Evolutionary conservation across 2,888 invertebrate genomes (phyloP).

Genomic region (Drosophila rellima): DNA sequence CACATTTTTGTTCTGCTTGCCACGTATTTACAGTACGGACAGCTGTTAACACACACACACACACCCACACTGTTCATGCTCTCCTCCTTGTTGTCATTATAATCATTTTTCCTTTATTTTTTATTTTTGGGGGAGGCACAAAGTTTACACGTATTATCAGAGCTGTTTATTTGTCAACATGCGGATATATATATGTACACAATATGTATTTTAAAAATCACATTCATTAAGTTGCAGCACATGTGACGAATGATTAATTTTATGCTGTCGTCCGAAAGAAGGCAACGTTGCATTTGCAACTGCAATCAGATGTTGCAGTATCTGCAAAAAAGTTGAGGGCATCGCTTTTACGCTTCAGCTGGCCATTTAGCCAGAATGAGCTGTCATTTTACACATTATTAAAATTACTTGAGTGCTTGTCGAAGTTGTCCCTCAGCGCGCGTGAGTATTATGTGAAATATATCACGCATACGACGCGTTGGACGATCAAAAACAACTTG

Average conservation of each 20-base stretch:
- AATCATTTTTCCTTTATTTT: constrained; percentile 9
- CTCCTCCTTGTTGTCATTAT: constrained; percentile 27
- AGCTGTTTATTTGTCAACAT: constrained; percentile 75
- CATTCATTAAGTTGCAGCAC: constrained; percentile 50
- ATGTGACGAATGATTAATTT: constrained; percentile 76
- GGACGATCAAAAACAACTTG: constrained; percentile 35
- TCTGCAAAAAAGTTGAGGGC: constrained; percentile 32
- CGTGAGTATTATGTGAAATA: constrained; percentile 36
- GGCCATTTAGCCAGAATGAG: constrained; percentile 61
- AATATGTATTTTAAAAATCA: constrained; percentile 47
- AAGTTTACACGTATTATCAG: constrained; percentile 76
- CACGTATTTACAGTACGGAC: constrained; percentile 65
- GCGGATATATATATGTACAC: constrained; percentile 10
- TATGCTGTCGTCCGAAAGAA: constrained; percentile 40
- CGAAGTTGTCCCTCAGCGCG: constrained; percentile 21
- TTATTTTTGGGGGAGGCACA: constrained; percentile 22
- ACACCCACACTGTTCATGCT: constrained; percentile 4
- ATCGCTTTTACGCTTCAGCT: constrained; percentile 45
- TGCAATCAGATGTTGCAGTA: constrained; percentile 22
- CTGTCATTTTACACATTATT: constrained; percentile 75
- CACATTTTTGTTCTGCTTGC: constrained; percentile 14
- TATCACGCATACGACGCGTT: constrained; percentile 59
- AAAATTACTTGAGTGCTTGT: constrained; percentile 70
- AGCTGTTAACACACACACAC: constrained; percentile 46
- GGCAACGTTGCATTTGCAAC: constrained; percentile 23